Evolutionary conservation across 2,797 vertebrate genomes (phyloP).

Genomic region (Darevskia nairensis): DNA sequence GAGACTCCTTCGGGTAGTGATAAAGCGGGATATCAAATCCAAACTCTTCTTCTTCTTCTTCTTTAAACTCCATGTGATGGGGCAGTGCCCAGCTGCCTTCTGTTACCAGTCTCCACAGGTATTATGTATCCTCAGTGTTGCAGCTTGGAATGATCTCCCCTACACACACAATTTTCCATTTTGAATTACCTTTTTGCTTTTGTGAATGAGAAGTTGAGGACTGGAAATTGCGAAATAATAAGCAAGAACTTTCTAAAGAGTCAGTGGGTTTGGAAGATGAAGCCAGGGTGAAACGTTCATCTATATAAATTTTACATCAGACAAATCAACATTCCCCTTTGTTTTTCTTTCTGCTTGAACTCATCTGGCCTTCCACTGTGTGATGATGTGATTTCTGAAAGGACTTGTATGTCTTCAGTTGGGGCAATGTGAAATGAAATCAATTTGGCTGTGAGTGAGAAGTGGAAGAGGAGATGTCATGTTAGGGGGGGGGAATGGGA

Average conservation of each 20-base stretch:
- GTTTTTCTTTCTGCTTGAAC: constrained; percentile 36
- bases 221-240: background rate
- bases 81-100: too few relatives aligned
- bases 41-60: too few relatives aligned
- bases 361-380: constrained; percentile 44
- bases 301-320: constrained; percentile 3
- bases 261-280: background rate
- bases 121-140: background rate
- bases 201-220: background rate
- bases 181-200: background rate
- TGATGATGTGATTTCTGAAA: constrained; percentile 37
- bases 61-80: too few relatives aligned
- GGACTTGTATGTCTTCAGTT: constrained; percentile 35
- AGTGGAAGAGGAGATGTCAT: constrained; percentile 26
- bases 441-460: background rate
- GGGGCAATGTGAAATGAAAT: constrained; percentile 20
- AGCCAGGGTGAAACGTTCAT: background rate
- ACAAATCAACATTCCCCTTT: constrained; percentile 6
- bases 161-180: background rate
- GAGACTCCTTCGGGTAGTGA: too few relatives aligned
- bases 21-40: too few relatives aligned
- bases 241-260: background rate
- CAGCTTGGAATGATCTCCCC: background rate
- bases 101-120: background rate
- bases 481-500: background rate